Conservation (phyloP, 2,113 vertebrate species). For the Phylloscopus trochiloides region DNA sequence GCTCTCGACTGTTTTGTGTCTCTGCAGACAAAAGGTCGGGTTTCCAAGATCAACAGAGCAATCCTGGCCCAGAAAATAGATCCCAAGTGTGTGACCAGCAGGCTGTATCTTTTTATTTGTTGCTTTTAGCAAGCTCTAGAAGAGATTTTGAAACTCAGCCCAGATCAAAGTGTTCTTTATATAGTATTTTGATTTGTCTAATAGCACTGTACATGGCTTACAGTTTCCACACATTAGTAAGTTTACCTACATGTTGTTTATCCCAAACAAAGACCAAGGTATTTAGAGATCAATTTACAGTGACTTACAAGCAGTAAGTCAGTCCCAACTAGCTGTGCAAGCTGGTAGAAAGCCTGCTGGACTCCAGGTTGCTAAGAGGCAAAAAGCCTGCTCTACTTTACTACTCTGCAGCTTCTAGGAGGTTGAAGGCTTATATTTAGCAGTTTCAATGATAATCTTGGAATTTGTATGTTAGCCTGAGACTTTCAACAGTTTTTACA, state of each 20-base stretch:
- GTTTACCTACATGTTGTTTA: not conserved
- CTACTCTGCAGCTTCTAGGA: not conserved
- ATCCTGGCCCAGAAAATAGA: constrained; percentile 35
- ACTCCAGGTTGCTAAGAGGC: not conserved
- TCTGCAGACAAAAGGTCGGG: not conserved
- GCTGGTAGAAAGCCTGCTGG: not conserved
- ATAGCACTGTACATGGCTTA: not conserved
- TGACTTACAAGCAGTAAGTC: not conserved
- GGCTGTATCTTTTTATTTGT: constrained; percentile 27
- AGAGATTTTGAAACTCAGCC: not conserved
- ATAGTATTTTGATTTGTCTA: not conserved
- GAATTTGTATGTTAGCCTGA: not conserved
- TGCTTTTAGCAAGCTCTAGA: constrained; percentile 2
- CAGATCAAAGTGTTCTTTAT: not conserved
- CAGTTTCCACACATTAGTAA: not conserved
- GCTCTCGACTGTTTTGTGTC: not conserved
- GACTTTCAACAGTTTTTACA: not conserved
- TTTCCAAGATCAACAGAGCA: constrained; percentile 41
- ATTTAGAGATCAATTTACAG: not conserved
- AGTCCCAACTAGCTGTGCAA: not conserved
- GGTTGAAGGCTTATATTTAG: not conserved
- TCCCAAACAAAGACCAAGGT: not conserved
- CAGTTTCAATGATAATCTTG: not conserved
- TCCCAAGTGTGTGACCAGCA: not conserved
- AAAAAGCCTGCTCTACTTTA: not conserved